Evolutionary conservation across 2,113 vertebrate genomes (phyloP).

Genomic region (Anolis carolinensis): DNA sequence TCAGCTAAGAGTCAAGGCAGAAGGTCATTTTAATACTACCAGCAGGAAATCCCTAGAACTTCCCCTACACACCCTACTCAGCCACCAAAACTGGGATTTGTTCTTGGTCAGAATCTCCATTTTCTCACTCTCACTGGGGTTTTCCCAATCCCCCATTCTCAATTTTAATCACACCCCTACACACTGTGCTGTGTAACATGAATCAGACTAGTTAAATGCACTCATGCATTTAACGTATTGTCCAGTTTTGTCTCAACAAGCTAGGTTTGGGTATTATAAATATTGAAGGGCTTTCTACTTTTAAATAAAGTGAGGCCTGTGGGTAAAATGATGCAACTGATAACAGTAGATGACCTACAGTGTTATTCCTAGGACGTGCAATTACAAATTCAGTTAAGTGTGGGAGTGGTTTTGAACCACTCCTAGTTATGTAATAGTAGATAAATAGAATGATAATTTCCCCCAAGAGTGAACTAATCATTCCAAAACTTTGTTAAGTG

Average conservation of each 20-base stretch:
- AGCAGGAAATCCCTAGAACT: background rate
- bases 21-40: background rate
- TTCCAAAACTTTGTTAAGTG: background rate
- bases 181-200: background rate
- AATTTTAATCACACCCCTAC: background rate
- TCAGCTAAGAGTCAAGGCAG: background rate
- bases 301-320: background rate
- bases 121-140: background rate
- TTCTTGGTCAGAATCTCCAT: no score
- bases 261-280: background rate
- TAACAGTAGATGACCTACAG: background rate
- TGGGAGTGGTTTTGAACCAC: background rate
- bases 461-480: background rate
- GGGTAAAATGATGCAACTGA: background rate
- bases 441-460: background rate
- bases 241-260: background rate
- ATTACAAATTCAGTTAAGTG: background rate
- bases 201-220: background rate
- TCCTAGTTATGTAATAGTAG: no score
- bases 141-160: background rate
- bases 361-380: background rate
- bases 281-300: background rate
- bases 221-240: background rate
- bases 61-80: background rate
- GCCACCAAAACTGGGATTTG: background rate